Base-by-base conservation (phyloP, 2,888 invertebrate genomes). In the Glaucopsyche alexis region DNA sequence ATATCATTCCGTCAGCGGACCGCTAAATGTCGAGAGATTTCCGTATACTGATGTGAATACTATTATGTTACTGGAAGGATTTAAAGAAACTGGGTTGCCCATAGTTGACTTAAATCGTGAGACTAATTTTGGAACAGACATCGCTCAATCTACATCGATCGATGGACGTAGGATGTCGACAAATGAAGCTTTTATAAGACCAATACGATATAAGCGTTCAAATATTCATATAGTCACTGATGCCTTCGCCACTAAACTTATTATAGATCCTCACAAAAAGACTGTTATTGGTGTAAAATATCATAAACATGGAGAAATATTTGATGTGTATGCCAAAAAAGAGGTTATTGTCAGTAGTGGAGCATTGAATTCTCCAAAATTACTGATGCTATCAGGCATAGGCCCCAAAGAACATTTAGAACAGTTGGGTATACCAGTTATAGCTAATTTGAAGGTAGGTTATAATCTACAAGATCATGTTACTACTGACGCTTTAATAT, bases 391-490 rank as follows among this genome's bases (percentile, higher is more conserved):
- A 14, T 95, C 95, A 71, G 95, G 95, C 3, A 88, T 97, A 42
- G 96, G 96, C 7, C 95, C 95, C 0, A 89, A 88, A 76, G 85
- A 91, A 47, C 93, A 95, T 76, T 84, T 95, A 19, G 79, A 88
- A 74, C 84, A 84, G 73, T 81, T 93, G 8, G 87, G 90, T 50
- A 95, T 95, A 72, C 87, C 93, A 2, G 92, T 95, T 0, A 82
- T 96, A 6, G 88, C 94, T 66, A 94, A 96, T 85, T 87, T 96
- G 71, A 94, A 94, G 69, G 96, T 97, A 0, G 96, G 97, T 0
- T 88, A 93, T 77, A 97, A 97, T 84, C 87, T 97, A 1, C 96
- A 96, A 81, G 96, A 96, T 81, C 96, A 97, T 81, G 93, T 96
- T 0, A 96, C 96, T 0, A 93, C 94, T 8, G 94, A 94, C 78